Evolutionary conservation across 2,113 vertebrate species (phyloP), one percentile per base, ranked within the genome.

Genomic region (Myanophis thanlyinensis): DNA sequence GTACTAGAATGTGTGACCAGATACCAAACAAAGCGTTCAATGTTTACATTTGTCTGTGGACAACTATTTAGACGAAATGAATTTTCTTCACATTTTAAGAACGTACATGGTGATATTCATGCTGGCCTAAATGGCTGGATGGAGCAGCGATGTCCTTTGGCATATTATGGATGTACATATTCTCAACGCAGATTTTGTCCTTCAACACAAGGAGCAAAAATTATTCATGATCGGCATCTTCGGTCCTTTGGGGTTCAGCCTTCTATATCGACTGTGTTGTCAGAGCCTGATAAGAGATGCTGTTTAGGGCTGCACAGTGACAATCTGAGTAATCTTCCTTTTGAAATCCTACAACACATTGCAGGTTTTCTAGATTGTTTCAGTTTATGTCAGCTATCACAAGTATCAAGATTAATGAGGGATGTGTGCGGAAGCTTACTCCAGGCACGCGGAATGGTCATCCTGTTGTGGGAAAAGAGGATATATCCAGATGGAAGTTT

Each of bases 51-150:
- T 92, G 98, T 99, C 95, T 99, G 99, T 93, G 99, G 99, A 95
- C 99, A 99, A 96, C 97, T 99, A 88, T 99, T 99, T 95, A 98
- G 99, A 90, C 98, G 99, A 95, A 99, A 99, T 96, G 99, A 99
- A 96, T 99, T 99, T 97, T 98, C 98, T 11, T 99, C 98, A 0
- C 99, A 99, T 97, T 99, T 99, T 98, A 98, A 98, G 94, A 99
- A 99, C 9, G 99, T 99, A 85, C 99, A 99, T 46, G 98, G 98
- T 88, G 99, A 99, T 95, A 99, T 99, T 96, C 99, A 99, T 56
- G 99, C 99, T 30, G 99, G 99, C 91, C 98, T 99, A 93, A 99
- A 99, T 46, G 99, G 99, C 92, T 99, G 99, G 99, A 99, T 99
- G 98, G 99, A 99, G 95, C 99, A 99, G 93, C 98, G 99, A 89